These are phyloP conservation scores for Diaperis boleti DNA, from an alignment of 2,888 invertebrate species.

Conservation along the genomic window DNA sequence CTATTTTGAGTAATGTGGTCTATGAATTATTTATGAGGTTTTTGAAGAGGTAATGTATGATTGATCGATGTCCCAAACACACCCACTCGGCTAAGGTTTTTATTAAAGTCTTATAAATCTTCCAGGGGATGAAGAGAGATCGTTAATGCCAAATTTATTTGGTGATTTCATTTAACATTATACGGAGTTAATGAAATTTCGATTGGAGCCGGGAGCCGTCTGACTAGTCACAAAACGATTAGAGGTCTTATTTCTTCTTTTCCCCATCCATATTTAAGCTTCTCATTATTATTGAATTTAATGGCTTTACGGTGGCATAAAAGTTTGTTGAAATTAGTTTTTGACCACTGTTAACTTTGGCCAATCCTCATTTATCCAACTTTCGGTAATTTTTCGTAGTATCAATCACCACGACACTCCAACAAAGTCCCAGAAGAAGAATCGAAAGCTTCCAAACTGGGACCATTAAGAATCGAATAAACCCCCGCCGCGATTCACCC, in stretches of 20 bases:
- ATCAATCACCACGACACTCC: neutral
- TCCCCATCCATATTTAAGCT: no score
- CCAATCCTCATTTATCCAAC: no score
- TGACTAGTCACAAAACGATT: neutral
- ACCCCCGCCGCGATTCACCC: constrained; percentile 32
- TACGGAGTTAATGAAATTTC: neutral
- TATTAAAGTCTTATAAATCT: constrained; percentile 40
- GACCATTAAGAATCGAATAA: constrained; percentile 8
- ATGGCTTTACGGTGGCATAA: no score
- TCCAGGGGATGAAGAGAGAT: neutral
- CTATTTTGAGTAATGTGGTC: constrained; percentile 41
- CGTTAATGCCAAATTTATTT: neutral
- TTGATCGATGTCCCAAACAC: constrained; percentile 43
- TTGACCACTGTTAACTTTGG: no score
- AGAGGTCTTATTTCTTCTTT: neutral
- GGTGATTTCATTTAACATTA: neutral
- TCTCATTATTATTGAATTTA: no score
- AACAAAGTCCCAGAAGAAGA: neutral
- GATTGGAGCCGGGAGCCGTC: neutral
- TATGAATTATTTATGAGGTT: constrained; percentile 44
- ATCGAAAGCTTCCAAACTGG: constrained; percentile 3
- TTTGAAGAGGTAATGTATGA: constrained; percentile 41
- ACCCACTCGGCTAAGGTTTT: constrained; percentile 38
- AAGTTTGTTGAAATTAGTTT: no score
- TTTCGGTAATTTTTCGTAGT: constrained; percentile 2